A percentile compares a stretch with the other conserved stretches of the same genome.
These are phyloP conservation scores for Trichopoda pennipes DNA, from an alignment of 2,888 invertebrate genomes.

Conservation along the genomic window DNA sequence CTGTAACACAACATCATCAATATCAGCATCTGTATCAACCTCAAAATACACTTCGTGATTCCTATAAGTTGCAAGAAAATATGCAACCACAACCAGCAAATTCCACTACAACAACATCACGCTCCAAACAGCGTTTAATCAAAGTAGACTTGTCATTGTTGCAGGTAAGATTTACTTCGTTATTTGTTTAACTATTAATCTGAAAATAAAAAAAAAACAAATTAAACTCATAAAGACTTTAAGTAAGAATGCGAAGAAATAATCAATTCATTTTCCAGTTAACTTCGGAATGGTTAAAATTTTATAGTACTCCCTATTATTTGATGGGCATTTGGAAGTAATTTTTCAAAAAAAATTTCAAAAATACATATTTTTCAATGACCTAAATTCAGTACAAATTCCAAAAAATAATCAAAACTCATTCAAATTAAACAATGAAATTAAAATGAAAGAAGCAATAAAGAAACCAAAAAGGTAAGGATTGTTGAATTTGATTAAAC, in stretches of 20 bases:
- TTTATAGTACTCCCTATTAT: conserved; percentile 49
- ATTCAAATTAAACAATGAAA: background rate
- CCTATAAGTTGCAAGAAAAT: conserved; percentile 74
- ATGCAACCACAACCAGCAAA: conserved; percentile 76
- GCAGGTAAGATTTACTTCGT: conserved; percentile 82
- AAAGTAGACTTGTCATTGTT: conserved; percentile 91
- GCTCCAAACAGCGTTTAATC: conserved; percentile 85
- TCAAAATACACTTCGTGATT: conserved; percentile 69
- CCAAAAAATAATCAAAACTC: background rate
- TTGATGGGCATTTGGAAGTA: conserved; percentile 56
- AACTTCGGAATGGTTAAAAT: conserved; percentile 44
- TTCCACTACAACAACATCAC: conserved; percentile 72
- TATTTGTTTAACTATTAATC: conserved; percentile 7
- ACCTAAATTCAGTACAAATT: conserved; percentile 13
- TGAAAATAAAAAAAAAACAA: background rate
- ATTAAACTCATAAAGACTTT: background rate
- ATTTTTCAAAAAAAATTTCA: conserved; percentile 15
- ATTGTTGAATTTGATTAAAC: background rate
- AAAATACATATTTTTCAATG: background rate
- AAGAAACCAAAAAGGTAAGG: conserved; percentile 30
- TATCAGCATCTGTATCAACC: conserved; percentile 63
- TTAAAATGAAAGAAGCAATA: background rate
- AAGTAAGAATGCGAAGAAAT: background rate
- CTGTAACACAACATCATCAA: conserved; percentile 59
- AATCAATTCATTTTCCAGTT: conserved; percentile 40